Evolutionary conservation across 2,888 invertebrate genomes (phyloP), one percentile per base, ranked within the genome.

Genomic region (Eupeodes luniger): DNA sequence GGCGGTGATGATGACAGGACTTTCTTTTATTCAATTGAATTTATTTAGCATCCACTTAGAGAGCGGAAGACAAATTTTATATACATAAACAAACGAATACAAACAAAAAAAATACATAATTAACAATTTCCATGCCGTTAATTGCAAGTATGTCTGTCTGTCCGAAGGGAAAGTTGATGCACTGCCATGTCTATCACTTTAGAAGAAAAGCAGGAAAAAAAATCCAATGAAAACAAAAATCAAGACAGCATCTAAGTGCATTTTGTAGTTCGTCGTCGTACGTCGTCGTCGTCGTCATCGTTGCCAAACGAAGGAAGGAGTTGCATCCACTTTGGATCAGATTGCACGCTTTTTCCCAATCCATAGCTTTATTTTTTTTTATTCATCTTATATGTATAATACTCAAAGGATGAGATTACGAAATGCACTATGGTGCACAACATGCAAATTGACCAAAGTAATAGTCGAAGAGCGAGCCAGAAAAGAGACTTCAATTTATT

Each of bases 401-500:
- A 34, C 66, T 80, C 51, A 44, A 85, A 85, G 85, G 85, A 85
- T 80, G 72, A 72, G 49, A 64, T 83, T 72, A 66, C 59, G 47
- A 61, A 47, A 67, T 67, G 49, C 36, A 72, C 72, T 72, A 72
- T 72, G 57, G 59, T 72, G 57, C 59, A 72, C 59, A 72, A 85
- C 81, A 84, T 88, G 87, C 87, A 88, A 88, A 84, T 88, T 81
- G 87, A 84, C 77, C 84, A 77, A 72, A 72, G 47, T 16, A 57
- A 59, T 55, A 70, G 36, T 36, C 51, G 34, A 34, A 44, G 70
- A 34, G 34, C 27, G 55, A 12, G 16, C 14, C 16, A 16, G 57
- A 59, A 59, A 44, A 59, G 77, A 81, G 78, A 78, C 85, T 85
- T 88, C 88, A 88, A 88, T 90, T 90, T 90, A 90, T 87, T 89